Conservation (phyloP, 2,888 invertebrate genomes). For the Phlogophora meticulosa region DNA sequence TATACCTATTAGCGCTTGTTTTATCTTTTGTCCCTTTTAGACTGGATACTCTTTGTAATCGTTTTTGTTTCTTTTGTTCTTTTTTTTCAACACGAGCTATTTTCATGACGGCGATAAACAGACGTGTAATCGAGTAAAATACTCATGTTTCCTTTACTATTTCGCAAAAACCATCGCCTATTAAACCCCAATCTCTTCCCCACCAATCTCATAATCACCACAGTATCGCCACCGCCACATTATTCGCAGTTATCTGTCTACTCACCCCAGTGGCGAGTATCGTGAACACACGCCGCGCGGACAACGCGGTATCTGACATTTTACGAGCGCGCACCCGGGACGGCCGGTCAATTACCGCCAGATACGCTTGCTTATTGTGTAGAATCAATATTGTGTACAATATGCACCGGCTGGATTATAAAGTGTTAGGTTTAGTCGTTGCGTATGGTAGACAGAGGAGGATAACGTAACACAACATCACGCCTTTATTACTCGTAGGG, state of each 20-base stretch:
- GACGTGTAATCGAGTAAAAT: no score
- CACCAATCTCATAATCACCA: constrained; percentile 53
- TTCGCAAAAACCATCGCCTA: constrained; percentile 6
- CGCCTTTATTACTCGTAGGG: no score
- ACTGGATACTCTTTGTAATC: no score
- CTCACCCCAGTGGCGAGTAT: constrained; percentile 69
- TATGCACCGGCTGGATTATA: constrained; percentile 38
- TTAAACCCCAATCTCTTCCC: constrained; percentile 44
- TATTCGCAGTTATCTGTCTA: constrained; percentile 61
- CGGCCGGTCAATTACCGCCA: constrained; percentile 73
- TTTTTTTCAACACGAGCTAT: no score
- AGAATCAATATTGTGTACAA: constrained; percentile 54
- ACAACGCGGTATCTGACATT: constrained; percentile 77
- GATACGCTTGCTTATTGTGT: constrained; percentile 65
- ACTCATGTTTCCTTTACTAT: no score
- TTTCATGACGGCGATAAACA: no score
- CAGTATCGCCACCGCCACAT: constrained; percentile 54
- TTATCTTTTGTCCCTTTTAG: no score
- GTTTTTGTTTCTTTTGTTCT: no score
- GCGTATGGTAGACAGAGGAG: background rate
- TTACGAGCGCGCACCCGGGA: constrained; percentile 74
- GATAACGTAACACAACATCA: no score
- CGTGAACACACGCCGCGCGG: constrained; percentile 71
- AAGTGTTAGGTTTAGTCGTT: constrained; percentile 24
- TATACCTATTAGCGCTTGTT: background rate